Percentiles rank a stretch among this genome's conserved stretches.
Conservation (phyloP, 2,888 invertebrate species). For the Resseliella maxima region DNA sequence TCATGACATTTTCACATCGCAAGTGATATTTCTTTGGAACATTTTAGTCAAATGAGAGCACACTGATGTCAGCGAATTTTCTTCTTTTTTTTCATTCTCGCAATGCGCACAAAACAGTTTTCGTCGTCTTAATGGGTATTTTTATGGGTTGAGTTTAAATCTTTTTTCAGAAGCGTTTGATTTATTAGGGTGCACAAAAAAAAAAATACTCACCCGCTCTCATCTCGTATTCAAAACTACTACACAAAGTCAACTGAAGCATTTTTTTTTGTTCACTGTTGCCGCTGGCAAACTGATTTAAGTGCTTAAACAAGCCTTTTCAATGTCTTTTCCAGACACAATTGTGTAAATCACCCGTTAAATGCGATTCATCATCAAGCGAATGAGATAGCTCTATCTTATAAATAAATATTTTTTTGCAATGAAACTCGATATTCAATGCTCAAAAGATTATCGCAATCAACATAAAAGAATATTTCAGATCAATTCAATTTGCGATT, state of each 20-base stretch:
- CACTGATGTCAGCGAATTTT: neutral
- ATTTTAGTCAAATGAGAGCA: constrained; percentile 27
- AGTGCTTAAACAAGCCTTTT: constrained; percentile 7
- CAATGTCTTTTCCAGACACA: neutral
- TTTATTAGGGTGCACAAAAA: neutral
- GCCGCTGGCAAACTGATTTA: neutral
- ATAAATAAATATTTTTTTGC: neutral
- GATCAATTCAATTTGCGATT: neutral
- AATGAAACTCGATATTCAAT: neutral
- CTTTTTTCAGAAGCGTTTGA: neutral
- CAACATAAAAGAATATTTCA: neutral
- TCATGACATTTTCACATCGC: neutral
- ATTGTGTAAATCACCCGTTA: constrained; percentile 20
- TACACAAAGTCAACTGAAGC: neutral
- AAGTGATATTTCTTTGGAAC: neutral
- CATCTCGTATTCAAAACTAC: too few relatives aligned
- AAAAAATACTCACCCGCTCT: neutral
- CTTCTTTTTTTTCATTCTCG: neutral
- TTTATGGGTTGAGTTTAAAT: constrained; percentile 35
- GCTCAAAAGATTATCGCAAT: constrained; percentile 2
- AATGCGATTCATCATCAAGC: constrained; percentile 26
- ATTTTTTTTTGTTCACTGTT: neutral
- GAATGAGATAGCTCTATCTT: neutral
- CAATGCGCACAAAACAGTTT: neutral
- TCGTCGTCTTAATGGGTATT: neutral